Conservation (phyloP, 2,113 vertebrate genomes). For the Malurus melanocephalus region DNA sequence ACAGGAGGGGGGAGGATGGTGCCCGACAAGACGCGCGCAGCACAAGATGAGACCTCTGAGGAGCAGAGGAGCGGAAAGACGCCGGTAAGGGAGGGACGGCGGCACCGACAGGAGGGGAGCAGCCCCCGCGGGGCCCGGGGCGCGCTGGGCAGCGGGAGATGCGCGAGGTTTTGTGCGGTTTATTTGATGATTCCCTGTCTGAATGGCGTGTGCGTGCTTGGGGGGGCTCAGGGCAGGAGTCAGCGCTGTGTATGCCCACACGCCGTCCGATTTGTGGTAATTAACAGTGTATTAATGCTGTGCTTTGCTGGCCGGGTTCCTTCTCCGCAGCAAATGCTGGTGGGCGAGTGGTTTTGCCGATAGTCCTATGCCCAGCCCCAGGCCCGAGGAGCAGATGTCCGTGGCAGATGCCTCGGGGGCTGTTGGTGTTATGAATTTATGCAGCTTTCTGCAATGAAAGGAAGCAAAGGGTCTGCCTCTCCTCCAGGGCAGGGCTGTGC, state of each 20-base stretch:
- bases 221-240: background rate
- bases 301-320: background rate
- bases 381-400: background rate
- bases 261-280: background rate
- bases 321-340: background rate
- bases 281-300: background rate
- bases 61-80: background rate
- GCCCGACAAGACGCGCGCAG: slow-evolving; percentile 9
- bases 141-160: background rate
- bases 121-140: background rate
- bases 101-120: background rate
- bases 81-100: background rate
- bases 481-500: background rate
- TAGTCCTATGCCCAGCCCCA: background rate
- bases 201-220: background rate
- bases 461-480: background rate
- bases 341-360: background rate
- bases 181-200: background rate
- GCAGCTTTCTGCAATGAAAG: background rate
- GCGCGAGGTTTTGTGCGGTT: background rate
- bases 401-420: background rate
- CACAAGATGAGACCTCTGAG: background rate
- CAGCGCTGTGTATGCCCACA: background rate
- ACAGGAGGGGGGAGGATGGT: slow-evolving; percentile 27
- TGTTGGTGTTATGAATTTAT: background rate